These are phyloP conservation scores for Nematolebias whitei DNA, from an alignment of 2,113 vertebrate genomes.

Conservation along the genomic window DNA sequence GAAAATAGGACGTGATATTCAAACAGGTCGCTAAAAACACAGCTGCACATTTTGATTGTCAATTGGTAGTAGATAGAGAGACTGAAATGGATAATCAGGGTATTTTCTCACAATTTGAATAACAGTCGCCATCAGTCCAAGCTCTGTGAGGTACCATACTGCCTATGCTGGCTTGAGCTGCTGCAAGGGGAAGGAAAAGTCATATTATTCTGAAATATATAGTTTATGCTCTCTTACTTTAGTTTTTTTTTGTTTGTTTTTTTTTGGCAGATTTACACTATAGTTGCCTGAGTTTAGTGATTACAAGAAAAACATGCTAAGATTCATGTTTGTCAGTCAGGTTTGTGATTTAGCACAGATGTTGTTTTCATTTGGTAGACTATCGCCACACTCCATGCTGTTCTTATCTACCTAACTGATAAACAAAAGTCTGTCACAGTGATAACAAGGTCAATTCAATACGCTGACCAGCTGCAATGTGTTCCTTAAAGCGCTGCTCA, in stretches of 20 bases:
- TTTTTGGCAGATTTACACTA: not conserved
- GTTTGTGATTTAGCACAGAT: constrained; percentile 25
- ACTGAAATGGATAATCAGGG: too few species aligned
- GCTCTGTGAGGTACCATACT: too few species aligned
- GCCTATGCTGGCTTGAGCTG: not conserved
- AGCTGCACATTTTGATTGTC: too few species aligned
- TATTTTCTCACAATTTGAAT: too few species aligned
- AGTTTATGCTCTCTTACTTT: constrained; percentile 6
- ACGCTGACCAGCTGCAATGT: constrained; percentile 66
- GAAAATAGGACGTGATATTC: too few species aligned
- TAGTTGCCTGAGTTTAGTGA: constrained; percentile 46
- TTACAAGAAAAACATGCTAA: constrained; percentile 30
- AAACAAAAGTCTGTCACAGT: constrained; percentile 70
- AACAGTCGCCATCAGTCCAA: too few species aligned
- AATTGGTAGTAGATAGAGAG: too few species aligned
- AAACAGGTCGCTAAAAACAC: too few species aligned
- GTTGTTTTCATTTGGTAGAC: constrained; percentile 49
- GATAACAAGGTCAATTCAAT: constrained; percentile 77
- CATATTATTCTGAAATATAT: constrained; percentile 1
- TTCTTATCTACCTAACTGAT: constrained; percentile 71
- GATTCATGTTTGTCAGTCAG: constrained; percentile 40
- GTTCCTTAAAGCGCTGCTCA: constrained; percentile 57
- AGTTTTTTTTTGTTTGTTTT: too few species aligned
- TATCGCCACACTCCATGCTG: constrained; percentile 51
- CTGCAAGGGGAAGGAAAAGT: not conserved